A percentile compares a stretch with the other conserved stretches of the same genome.
phyloP scores from a whole-genome alignment of 2,888 invertebrate genomes.

The Gari tellinella region DNA sequence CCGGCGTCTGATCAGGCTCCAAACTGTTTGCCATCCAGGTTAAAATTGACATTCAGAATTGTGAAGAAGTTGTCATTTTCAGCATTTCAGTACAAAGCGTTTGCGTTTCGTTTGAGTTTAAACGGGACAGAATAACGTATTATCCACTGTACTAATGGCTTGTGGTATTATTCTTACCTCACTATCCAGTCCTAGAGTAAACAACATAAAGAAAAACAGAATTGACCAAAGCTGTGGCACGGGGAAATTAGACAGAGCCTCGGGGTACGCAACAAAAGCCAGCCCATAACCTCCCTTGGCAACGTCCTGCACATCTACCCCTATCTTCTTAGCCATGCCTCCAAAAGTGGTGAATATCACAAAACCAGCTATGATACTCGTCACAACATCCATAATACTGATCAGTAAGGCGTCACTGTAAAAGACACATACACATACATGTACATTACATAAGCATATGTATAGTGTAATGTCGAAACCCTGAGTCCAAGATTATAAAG shows the following conservation, averaged over 20 bases:
- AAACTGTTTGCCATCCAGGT: no score
- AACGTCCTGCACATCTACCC: conserved; percentile 66
- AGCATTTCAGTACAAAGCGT: no score
- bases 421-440: conserved; percentile 11
- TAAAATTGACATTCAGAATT: no score
- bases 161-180: conserved; percentile 59
- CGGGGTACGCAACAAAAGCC: conserved; percentile 82
- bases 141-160: no score
- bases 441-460: not conserved
- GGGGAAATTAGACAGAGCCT: conserved; percentile 77
- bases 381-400: conserved; percentile 88
- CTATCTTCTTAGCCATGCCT: conserved; percentile 74
- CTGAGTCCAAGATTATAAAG: no score
- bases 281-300: conserved; percentile 86
- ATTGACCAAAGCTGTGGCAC: conserved; percentile 79
- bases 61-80: no score
- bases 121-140: no score
- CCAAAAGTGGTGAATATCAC: conserved; percentile 79
- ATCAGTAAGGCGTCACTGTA: conserved; percentile 89
- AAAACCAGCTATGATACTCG: conserved; percentile 87
- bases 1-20: no score
- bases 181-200: conserved; percentile 80
- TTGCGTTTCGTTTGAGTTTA: no score
- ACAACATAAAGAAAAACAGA: conserved; percentile 82
- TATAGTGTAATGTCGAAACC: not conserved